Percentiles rank a stretch among this genome's conserved stretches.
phyloP scores from a whole-genome alignment of 2,113 vertebrate species.

The Chinchilla lanigera region DNA sequence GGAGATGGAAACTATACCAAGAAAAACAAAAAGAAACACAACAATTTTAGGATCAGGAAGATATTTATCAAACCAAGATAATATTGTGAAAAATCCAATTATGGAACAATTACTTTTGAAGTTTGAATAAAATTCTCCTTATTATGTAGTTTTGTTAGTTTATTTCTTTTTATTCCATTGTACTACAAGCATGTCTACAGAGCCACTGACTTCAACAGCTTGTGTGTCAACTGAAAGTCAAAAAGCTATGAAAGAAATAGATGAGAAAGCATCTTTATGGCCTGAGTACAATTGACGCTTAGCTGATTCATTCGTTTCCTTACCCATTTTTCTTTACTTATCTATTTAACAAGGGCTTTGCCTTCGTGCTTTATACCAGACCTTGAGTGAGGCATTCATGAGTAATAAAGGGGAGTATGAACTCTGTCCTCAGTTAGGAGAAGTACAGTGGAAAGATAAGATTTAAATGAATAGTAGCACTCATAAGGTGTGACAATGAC shows the following conservation, averaged over 20 bases:
- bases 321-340: not conserved
- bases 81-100: not conserved
- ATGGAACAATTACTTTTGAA: not conserved
- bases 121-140: not conserved
- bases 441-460: not conserved
- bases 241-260: not conserved
- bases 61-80: not conserved
- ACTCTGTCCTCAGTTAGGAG: not conserved
- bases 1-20: not conserved
- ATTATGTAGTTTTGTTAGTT: not conserved
- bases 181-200: not conserved
- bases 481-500: not conserved
- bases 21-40: not conserved
- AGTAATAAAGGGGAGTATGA: not conserved
- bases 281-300: not conserved
- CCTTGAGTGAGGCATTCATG: not conserved
- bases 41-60: constrained; percentile 26
- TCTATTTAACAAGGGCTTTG: not conserved
- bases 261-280: not conserved
- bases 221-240: not conserved
- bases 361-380: not conserved
- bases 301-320: not conserved
- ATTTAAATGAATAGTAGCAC: not conserved
- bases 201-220: not conserved
- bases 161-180: not conserved